A percentile compares a stretch with the other conserved stretches of the same genome.
Conservation (phyloP, 1,140 invertebrate species). For the Rhopalosiphum padi region DNA sequence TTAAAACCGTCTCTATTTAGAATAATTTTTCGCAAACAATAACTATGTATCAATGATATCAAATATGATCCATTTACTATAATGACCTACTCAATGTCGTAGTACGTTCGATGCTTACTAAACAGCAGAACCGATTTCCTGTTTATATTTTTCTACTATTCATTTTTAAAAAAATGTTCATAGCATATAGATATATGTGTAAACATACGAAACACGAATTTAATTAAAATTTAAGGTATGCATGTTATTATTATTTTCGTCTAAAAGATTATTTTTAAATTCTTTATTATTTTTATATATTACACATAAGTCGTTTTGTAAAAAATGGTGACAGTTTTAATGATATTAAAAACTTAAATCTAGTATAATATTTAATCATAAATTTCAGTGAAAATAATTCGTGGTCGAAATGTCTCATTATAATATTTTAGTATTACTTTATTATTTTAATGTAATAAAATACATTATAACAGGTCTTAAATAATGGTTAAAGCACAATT, state of each 20-base stretch:
- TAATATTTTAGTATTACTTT: neutral
- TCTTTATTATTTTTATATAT: neutral
- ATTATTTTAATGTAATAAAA: neutral
- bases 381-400: neutral
- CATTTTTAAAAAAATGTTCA: too few species aligned
- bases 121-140: too few species aligned
- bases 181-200: too few species aligned
- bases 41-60: too few species aligned
- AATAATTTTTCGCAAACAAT: too few species aligned
- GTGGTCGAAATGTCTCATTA: neutral
- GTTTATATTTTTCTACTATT: too few species aligned
- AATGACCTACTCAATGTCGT: too few species aligned
- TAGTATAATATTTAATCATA: neutral
- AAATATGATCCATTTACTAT: too few species aligned
- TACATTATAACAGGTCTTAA: neutral
- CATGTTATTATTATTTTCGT: neutral
- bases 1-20: too few species aligned
- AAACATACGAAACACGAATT: neutral
- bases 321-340: slow-evolving; percentile 1
- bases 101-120: too few species aligned
- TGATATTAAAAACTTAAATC: neutral
- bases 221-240: neutral
- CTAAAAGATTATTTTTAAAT: neutral
- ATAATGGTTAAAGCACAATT: neutral
- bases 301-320: neutral